phyloP scores from a whole-genome alignment of 2,888 invertebrate species.

The Drosophila parthenogenetica region DNA sequence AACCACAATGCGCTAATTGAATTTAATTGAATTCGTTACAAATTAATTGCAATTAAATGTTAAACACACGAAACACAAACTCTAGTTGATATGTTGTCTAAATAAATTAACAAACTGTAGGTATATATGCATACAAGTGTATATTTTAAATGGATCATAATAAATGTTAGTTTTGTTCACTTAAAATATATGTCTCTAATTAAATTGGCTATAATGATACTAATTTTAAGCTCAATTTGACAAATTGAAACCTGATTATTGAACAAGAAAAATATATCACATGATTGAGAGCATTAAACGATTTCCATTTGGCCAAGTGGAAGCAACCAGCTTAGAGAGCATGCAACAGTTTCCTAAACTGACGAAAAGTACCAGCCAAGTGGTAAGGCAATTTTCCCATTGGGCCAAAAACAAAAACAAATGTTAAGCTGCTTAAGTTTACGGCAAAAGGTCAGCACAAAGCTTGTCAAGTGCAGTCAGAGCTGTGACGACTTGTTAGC shows the following conservation, averaged over 20 bases:
- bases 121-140: not conserved
- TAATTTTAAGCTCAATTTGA: no score
- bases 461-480: constrained; percentile 25
- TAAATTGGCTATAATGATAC: no score
- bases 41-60: constrained; percentile 20
- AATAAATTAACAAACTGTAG: not conserved
- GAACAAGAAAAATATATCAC: not conserved
- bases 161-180: constrained; percentile 49
- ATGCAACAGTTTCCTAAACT: constrained; percentile 14
- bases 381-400: constrained; percentile 22
- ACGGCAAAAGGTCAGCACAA: constrained; percentile 35
- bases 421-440: constrained; percentile 45
- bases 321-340: constrained; percentile 10
- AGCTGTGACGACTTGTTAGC: constrained; percentile 12
- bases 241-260: not conserved
- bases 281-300: constrained; percentile 20
- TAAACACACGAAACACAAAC: constrained; percentile 14
- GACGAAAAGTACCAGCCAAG: constrained; percentile 11
- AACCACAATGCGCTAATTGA: constrained; percentile 22
- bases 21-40: constrained; percentile 9
- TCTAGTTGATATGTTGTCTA: constrained; percentile 9
- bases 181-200: not conserved
- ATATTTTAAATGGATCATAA: constrained; percentile 35
- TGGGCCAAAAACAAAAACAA: constrained; percentile 27
- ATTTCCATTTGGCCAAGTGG: constrained; percentile 7